Conservation (phyloP, 2,888 invertebrate genomes). For the Orthosia gothica region DNA sequence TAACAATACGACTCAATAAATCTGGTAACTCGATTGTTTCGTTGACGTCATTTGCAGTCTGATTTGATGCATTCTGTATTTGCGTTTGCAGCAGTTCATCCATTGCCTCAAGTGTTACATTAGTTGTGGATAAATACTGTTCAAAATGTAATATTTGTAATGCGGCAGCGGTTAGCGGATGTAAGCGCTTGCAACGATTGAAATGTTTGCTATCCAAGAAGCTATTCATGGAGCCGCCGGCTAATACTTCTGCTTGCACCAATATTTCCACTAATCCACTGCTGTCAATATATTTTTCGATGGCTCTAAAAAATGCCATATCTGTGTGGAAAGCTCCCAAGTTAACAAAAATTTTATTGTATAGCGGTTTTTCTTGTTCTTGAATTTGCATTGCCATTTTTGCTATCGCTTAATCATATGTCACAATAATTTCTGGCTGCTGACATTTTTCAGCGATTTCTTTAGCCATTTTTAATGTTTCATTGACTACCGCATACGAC, state of each 20-base stretch:
- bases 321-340: constrained; percentile 70
- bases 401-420: constrained; percentile 75
- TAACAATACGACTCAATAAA: not conserved
- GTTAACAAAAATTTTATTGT: constrained; percentile 39
- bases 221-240: constrained; percentile 70
- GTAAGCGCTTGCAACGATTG: constrained; percentile 75
- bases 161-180: constrained; percentile 65
- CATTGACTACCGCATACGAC: constrained; percentile 66
- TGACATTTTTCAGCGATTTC: constrained; percentile 59
- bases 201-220: constrained; percentile 75
- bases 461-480: constrained; percentile 58
- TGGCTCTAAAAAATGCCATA: constrained; percentile 73
- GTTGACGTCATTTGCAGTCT: not conserved
- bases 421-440: constrained; percentile 66
- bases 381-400: constrained; percentile 72
- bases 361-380: constrained; percentile 57
- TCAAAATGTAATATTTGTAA: constrained; percentile 14
- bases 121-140: constrained; percentile 5
- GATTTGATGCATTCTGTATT: constrained; percentile 2
- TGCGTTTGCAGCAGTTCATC: not conserved
- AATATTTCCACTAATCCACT: constrained; percentile 72
- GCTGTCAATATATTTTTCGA: constrained; percentile 73
- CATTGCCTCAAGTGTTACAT: not conserved
- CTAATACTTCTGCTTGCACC: constrained; percentile 71
- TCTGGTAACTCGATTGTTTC: not conserved